Percentiles rank a stretch among this genome's conserved stretches.
These are phyloP conservation scores for Ophiodon elongatus DNA, from an alignment of 2,113 vertebrate genomes.

Conservation along the genomic window DNA sequence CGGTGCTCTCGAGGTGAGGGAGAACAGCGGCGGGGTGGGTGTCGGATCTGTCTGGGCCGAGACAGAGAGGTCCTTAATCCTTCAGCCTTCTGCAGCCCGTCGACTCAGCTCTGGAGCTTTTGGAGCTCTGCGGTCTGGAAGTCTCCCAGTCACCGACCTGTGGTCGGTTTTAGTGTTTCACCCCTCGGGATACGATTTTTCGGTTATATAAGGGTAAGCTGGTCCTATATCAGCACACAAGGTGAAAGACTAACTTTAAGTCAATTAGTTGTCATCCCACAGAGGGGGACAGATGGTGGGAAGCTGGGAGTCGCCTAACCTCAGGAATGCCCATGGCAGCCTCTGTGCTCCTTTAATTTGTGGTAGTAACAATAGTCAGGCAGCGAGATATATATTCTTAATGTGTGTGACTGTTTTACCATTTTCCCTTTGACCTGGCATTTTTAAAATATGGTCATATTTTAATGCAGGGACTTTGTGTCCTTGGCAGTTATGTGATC, in stretches of 20 bases:
- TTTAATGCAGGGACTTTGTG: constrained; percentile 21
- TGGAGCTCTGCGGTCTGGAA: constrained; percentile 3
- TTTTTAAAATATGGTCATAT: constrained; percentile 11
- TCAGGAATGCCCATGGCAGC: constrained; percentile 59
- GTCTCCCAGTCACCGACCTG: constrained; percentile 37
- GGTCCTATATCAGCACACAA: constrained; percentile 46
- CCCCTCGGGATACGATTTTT: not conserved
- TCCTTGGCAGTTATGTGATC: constrained; percentile 26
- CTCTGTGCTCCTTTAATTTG: constrained; percentile 42
- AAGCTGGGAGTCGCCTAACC: constrained; percentile 54
- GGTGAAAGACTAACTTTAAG: constrained; percentile 53
- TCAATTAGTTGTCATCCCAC: constrained; percentile 42
- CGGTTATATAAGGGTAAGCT: constrained; percentile 42
- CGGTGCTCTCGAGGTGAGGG: constrained; percentile 25
- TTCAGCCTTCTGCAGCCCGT: constrained; percentile 73
- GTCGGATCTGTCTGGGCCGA: constrained; percentile 58
- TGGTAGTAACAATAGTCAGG: constrained; percentile 59
- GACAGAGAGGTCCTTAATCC: constrained; percentile 74
- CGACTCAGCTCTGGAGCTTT: constrained; percentile 17
- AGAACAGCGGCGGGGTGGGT: too few relatives aligned
- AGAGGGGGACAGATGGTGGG: constrained; percentile 63
- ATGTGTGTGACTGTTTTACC: constrained; percentile 46
- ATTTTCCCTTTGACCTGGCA: constrained; percentile 16
- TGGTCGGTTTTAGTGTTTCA: constrained; percentile 35
- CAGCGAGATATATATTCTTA: constrained; percentile 40